phyloP scores from a whole-genome alignment of 2,888 invertebrate genomes.

The Leptinotarsa tumamoca region DNA sequence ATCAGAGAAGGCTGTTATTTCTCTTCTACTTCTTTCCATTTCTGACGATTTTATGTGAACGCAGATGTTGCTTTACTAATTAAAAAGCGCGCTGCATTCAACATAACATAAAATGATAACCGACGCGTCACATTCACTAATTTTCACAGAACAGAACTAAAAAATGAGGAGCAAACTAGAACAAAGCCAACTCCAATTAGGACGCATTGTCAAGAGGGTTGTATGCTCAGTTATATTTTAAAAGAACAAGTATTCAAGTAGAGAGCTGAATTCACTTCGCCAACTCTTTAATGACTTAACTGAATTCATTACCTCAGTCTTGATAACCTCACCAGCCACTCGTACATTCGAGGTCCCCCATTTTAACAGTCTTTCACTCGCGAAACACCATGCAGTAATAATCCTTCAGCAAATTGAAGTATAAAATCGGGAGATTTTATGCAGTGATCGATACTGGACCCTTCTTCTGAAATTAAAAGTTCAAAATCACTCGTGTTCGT shows the following conservation, averaged over 20 bases:
- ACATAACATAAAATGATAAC: constrained; percentile 56
- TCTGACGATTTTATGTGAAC: constrained; percentile 58
- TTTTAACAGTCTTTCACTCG: constrained; percentile 16
- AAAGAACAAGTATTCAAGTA: constrained; percentile 56
- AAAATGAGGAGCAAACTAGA: constrained; percentile 56
- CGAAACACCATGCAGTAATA: constrained; percentile 20
- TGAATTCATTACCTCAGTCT: constrained; percentile 53
- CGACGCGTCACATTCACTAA: constrained; percentile 56
- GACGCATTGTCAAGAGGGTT: constrained; percentile 58
- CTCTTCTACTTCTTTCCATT: constrained; percentile 56
- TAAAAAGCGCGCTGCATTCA: constrained; percentile 61
- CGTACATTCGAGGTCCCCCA: constrained; percentile 26
- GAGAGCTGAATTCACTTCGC: constrained; percentile 55
- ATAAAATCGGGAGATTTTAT: constrained; percentile 24
- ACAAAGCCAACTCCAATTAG: constrained; percentile 60
- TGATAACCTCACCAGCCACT: constrained; percentile 33
- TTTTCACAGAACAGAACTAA: constrained; percentile 55
- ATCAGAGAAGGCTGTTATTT: constrained; percentile 40
- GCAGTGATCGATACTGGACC: constrained; percentile 18
- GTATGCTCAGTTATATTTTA: constrained; percentile 58
- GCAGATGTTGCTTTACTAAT: constrained; percentile 65
- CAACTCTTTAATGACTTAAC: constrained; percentile 56
- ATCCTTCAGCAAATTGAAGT: constrained; percentile 35
- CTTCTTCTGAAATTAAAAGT: neutral
- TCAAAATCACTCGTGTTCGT: neutral